A percentile compares a stretch with the other conserved stretches of the same genome.
Evolutionary conservation across 1,140 invertebrate genomes (phyloP).

Genomic region (Neotoxoptera formosana): DNA sequence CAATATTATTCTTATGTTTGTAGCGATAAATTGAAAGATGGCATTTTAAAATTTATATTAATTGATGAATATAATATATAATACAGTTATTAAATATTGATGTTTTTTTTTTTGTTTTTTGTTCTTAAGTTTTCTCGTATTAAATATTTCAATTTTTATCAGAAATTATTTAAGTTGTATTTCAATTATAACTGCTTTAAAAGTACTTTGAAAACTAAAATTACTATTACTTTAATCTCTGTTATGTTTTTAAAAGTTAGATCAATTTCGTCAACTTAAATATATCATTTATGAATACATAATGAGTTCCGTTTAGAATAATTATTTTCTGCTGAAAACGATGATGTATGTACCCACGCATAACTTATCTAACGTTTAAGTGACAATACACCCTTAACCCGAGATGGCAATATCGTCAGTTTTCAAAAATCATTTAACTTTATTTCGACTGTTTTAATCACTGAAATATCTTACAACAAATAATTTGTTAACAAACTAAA

Average conservation of each 20-base stretch:
- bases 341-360: no score
- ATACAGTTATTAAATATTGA: no score
- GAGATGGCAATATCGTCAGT: not conserved
- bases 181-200: not conserved
- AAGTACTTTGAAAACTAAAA: not conserved
- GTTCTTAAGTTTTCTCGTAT: no score
- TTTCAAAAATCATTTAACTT: not conserved
- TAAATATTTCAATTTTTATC: not conserved
- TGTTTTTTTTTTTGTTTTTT: not conserved
- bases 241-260: not conserved
- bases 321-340: no score
- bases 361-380: no score
- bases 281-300: no score
- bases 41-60: no score
- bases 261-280: no score
- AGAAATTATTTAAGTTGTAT: not conserved
- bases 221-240: not conserved
- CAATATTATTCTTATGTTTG: no score
- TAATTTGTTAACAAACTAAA: not conserved
- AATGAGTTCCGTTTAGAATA: no score
- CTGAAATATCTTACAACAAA: not conserved
- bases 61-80: no score
- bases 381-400: not conserved
- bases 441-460: not conserved
- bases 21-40: no score